Percentiles rank a stretch among this genome's conserved stretches.
These are phyloP conservation scores for Pterostichus niger DNA, from an alignment of 2,888 invertebrate species.

Conservation along the genomic window DNA sequence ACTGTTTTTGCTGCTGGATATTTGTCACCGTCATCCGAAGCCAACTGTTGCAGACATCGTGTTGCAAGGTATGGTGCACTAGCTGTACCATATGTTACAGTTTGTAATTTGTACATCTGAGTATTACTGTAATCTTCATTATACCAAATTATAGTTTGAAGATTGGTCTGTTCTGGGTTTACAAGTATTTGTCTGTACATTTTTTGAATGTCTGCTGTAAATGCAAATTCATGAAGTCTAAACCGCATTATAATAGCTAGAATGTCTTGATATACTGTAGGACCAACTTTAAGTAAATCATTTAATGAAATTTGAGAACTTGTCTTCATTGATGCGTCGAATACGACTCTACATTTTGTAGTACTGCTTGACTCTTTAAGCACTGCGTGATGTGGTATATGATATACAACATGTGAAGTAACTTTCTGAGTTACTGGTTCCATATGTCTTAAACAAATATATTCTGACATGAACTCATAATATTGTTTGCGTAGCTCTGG, in stretches of 20 bases:
- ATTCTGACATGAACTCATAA: slow-evolving; percentile 19
- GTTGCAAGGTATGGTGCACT: slow-evolving; percentile 68
- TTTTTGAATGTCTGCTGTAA: slow-evolving; percentile 70
- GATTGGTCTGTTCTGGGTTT: slow-evolving; percentile 66
- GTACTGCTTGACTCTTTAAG: slow-evolving; percentile 59
- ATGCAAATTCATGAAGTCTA: slow-evolving; percentile 68
- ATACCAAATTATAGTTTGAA: slow-evolving; percentile 69
- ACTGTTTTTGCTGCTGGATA: slow-evolving; percentile 68
- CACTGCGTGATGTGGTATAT: slow-evolving; percentile 68
- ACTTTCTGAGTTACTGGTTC: slow-evolving; percentile 3
- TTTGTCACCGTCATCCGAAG: slow-evolving; percentile 58
- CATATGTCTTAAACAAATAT: slow-evolving; percentile 67
- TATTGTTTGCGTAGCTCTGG: background rate
- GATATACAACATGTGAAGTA: background rate
- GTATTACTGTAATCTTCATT: slow-evolving; percentile 51
- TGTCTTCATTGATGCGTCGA: slow-evolving; percentile 68
- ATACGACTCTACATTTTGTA: slow-evolving; percentile 68
- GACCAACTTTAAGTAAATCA: too few species aligned
- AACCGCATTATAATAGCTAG: slow-evolving; percentile 69
- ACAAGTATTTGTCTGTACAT: slow-evolving; percentile 70
- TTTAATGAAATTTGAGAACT: slow-evolving; percentile 38
- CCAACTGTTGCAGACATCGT: slow-evolving; percentile 68
- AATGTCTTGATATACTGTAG: slow-evolving; percentile 69
- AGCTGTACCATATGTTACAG: slow-evolving; percentile 69
- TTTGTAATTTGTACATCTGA: slow-evolving; percentile 66